Conservation (phyloP, 2,113 vertebrate genomes). For the Tichodroma muraria region DNA sequence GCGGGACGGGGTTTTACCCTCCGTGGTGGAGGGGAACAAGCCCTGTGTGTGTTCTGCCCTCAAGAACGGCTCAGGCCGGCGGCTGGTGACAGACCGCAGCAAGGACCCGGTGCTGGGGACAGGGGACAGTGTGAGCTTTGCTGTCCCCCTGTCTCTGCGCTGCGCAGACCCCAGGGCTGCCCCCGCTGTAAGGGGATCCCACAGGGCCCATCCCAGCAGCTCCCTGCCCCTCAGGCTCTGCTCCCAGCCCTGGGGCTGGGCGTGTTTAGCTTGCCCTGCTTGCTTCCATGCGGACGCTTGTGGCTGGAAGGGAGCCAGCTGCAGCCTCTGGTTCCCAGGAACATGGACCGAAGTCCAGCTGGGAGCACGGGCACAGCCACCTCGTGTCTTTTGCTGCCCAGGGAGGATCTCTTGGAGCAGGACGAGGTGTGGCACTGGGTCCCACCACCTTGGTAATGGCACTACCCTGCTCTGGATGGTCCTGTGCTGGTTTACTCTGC, state of each 20-base stretch:
- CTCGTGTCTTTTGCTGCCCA: neutral
- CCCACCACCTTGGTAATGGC: fast-evolving
- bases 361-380: neutral
- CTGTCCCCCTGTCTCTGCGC: fast-evolving
- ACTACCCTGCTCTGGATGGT: neutral
- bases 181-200: neutral
- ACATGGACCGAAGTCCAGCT: neutral
- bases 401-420: neutral
- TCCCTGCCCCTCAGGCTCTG: neutral
- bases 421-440: fast-evolving
- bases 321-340: neutral
- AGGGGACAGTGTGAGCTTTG: neutral
- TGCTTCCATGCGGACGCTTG: neutral
- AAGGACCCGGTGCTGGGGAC: neutral
- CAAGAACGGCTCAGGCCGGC: fast-evolving
- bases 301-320: neutral
- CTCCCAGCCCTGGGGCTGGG: neutral
- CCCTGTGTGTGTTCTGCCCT: neutral
- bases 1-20: neutral
- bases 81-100: neutral
- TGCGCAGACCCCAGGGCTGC: neutral
- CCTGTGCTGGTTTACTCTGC: neutral
- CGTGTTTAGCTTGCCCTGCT: neutral
- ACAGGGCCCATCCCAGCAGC: neutral
- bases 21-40: fast-evolving